These are phyloP conservation scores for Drosophila willistoni DNA, from an alignment of 1,140 invertebrate species.

Conservation along the genomic window DNA sequence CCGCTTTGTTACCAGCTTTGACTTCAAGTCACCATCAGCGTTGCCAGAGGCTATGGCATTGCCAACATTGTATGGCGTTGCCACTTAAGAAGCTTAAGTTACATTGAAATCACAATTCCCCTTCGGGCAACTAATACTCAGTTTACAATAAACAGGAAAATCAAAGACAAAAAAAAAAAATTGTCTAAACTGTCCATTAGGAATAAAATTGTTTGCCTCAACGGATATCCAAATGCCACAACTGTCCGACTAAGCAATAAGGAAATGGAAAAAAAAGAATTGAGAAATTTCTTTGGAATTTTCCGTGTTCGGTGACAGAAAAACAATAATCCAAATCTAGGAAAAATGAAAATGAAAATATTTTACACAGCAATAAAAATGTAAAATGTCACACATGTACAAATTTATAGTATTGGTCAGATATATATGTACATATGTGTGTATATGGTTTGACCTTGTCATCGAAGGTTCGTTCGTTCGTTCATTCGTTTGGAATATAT, in stretches of 20 bases:
- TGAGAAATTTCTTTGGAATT: constrained; percentile 1
- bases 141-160: not conserved
- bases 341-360: not conserved
- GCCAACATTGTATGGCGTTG: not conserved
- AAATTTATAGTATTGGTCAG: constrained; percentile 13
- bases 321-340: constrained; percentile 6
- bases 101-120: not conserved
- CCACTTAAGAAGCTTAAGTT: not conserved
- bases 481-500: constrained; percentile 1
- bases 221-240: constrained; percentile 1
- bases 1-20: not conserved
- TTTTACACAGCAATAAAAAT: constrained; percentile 8
- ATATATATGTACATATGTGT: not conserved
- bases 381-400: constrained; percentile 1
- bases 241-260: constrained; percentile 3
- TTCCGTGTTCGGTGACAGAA: not conserved
- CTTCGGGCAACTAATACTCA: too few species aligned
- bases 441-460: constrained; percentile 16
- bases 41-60: not conserved
- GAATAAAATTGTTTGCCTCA: not conserved
- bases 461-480: too few species aligned
- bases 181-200: not conserved
- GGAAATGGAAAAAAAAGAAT: not conserved
- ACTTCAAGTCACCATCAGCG: not conserved
- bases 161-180: not conserved